phyloP scores from a whole-genome alignment of 1,140 invertebrate genomes.

The Drosophila equinoxialis region DNA sequence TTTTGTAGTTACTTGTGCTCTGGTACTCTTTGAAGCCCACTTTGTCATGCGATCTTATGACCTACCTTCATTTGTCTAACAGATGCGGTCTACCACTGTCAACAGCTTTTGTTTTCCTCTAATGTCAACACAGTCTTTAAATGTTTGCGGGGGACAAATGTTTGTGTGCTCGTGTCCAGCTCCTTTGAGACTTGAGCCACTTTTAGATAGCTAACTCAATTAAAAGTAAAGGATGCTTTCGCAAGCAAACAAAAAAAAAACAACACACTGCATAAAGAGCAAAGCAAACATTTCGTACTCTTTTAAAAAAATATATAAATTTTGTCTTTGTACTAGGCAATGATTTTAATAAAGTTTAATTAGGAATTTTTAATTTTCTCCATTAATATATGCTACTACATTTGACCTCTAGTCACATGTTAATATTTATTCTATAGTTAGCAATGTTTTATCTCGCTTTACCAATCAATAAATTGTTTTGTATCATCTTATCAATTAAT shows the following conservation, averaged over 20 bases:
- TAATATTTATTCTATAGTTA: too few relatives aligned
- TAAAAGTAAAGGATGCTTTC: slow-evolving; percentile 23
- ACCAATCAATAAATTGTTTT: too few relatives aligned
- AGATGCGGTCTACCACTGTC: not conserved
- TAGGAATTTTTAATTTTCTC: too few relatives aligned
- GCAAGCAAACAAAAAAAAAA: not conserved
- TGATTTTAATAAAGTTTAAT: too few relatives aligned
- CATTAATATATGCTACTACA: too few relatives aligned
- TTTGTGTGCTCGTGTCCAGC: not conserved
- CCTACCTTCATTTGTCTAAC: not conserved
- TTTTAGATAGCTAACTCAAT: slow-evolving; percentile 65
- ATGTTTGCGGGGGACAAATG: not conserved
- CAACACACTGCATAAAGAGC: not conserved
- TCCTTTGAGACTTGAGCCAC: slow-evolving; percentile 54
- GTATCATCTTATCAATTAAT: too few relatives aligned
- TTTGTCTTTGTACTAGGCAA: too few relatives aligned
- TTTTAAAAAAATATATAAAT: not conserved
- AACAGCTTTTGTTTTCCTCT: not conserved
- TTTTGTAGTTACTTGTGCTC: not conserved
- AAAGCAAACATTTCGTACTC: not conserved
- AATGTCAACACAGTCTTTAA: slow-evolving; percentile 28
- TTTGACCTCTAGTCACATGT: too few relatives aligned
- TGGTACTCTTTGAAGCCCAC: not conserved
- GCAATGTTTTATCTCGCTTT: too few relatives aligned
- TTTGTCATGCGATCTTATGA: not conserved